Evolutionary conservation across 2,797 vertebrate species (phyloP).

Genomic region (Gymnothorax javanicus): DNA sequence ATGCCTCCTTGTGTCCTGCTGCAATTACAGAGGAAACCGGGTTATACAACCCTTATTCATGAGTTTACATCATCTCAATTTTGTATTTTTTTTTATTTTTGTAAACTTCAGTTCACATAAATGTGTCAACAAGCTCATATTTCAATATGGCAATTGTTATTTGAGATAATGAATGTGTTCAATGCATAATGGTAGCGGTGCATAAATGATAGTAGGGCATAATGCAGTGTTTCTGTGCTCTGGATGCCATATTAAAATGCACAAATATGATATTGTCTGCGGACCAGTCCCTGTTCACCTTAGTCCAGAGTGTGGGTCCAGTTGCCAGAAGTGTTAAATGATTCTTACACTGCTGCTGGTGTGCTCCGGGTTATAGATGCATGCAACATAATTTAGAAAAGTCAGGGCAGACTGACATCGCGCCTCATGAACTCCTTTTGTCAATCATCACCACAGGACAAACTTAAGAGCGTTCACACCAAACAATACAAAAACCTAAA

Average conservation of each 20-base stretch:
- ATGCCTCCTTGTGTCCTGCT: background rate
- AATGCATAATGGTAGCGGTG: background rate
- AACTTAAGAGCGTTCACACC: no score
- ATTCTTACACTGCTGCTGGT: background rate
- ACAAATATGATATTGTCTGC: background rate
- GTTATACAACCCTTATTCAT: background rate
- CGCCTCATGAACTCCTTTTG: conserved; percentile 98
- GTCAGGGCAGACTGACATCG: conserved; percentile 87
- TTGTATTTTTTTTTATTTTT: background rate
- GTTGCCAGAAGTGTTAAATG: background rate
- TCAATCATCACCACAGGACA: conserved; percentile 54
- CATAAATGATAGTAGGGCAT: background rate
- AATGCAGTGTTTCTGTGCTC: background rate
- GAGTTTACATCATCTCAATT: background rate
- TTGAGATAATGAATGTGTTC: background rate
- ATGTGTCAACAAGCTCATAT: background rate
- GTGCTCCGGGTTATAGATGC: background rate
- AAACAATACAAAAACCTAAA: no score
- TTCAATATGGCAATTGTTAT: background rate
- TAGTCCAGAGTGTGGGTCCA: background rate
- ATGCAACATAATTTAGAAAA: conserved; percentile 46
- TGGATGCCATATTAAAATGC: background rate
- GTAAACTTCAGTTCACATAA: background rate
- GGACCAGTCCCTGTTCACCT: background rate
- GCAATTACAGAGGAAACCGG: background rate